Evolutionary conservation across 2,797 vertebrate species (phyloP), one percentile per base, ranked within the genome.

Genomic region (Catostomus latipinnis): DNA sequence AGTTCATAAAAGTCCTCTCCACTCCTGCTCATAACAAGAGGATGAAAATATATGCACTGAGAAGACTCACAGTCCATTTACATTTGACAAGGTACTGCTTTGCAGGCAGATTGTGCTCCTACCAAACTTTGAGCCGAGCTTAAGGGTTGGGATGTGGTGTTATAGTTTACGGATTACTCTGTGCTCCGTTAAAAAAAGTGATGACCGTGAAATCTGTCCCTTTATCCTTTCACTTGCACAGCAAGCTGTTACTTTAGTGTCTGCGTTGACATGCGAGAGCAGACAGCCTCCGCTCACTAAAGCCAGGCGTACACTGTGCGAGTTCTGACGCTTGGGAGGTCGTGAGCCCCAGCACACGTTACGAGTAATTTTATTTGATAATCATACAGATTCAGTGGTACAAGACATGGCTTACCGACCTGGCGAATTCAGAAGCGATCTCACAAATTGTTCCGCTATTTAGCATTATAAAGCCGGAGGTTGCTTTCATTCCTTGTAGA

Each of bases 101-200:
- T 53, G 34, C 60, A 73, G 74, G 74, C 81, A 78, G 46, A 66
- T 22, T 54, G 45, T 75, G 80, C 85, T 82, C 54, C 6, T 71
- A 58, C 76, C 83, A 84, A 86, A 86, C 58, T 56, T 81, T 84
- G 81, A 65, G 18, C 6, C 11, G 8, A 52, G 85, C 48, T 68
- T 80, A 53, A 52, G 65, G 54, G 53, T 80, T 68, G 43, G 72
- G 54, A 68, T 46, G 54, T 6, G 50, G 72, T 85, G 86, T 89
- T 86, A 87, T 67, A 71, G 77, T 78, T 68, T 72, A 56, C 7
- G 72, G 87, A 82, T 87, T 83, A 84, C 81, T 76, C 50, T 67
- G 6, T 78, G 58, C 54, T 82, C 83, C 86, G 16, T 45, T 13
- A 57, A 88, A 84, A 57, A 84, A 87, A 81, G 87, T 86, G 88